These are phyloP conservation scores for Chelonus formosanus DNA, from an alignment of 2,888 invertebrate genomes.

Conservation along the genomic window DNA sequence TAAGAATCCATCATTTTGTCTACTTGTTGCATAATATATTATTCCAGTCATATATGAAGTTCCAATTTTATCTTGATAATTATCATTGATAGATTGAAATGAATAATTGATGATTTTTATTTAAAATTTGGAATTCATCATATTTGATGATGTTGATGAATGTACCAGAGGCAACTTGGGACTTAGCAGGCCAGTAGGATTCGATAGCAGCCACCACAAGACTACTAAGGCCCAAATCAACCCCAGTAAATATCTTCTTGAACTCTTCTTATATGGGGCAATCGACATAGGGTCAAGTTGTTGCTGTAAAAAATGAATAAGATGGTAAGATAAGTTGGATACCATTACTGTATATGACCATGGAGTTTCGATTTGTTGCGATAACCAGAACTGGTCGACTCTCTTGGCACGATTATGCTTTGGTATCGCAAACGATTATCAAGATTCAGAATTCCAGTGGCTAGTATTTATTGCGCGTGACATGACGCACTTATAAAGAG, in stretches of 20 bases:
- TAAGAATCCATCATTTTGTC: too few species aligned
- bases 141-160: conserved; percentile 21
- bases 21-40: too few species aligned
- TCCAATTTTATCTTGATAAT: too few species aligned
- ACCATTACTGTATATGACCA: conserved; percentile 11
- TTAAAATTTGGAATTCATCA: neutral
- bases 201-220: conserved; percentile 70
- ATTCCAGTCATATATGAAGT: too few species aligned
- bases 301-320: too few species aligned
- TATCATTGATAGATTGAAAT: too few species aligned
- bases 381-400: conserved; percentile 30
- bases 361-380: conserved; percentile 18
- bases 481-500: conserved; percentile 32
- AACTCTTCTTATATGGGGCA: too few species aligned
- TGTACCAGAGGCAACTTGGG: conserved; percentile 73
- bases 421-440: conserved; percentile 35
- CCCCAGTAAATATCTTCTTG: conserved; percentile 37
- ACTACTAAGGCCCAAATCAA: conserved; percentile 79
- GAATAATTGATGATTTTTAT: too few species aligned
- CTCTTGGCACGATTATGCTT: conserved; percentile 32
- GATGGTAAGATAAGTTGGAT: conserved; percentile 13
- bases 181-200: conserved; percentile 88
- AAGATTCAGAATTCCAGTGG: conserved; percentile 32
- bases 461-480: conserved; percentile 34
- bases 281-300: too few species aligned